Percentiles rank a stretch among this genome's conserved stretches.
Evolutionary conservation across 2,797 vertebrate genomes (phyloP).

Genomic region (Notamacropus eugenii): DNA sequence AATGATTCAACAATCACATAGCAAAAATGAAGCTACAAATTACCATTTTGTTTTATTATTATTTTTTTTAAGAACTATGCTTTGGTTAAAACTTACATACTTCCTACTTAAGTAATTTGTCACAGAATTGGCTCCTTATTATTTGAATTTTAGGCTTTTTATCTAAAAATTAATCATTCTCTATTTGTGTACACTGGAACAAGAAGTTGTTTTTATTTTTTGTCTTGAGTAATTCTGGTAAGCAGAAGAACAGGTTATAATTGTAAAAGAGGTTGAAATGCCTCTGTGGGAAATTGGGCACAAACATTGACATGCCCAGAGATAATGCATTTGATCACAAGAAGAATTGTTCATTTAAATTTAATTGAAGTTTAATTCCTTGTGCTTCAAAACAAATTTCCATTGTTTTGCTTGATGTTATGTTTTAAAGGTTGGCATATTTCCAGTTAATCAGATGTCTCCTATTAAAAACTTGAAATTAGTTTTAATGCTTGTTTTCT

Average conservation of each 20-base stretch:
- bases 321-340: conserved; percentile 56
- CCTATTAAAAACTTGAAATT: conserved; percentile 58
- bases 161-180: conserved; percentile 16
- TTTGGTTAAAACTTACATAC: conserved; percentile 14
- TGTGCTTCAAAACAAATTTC: conserved; percentile 49
- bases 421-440: conserved; percentile 54
- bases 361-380: conserved; percentile 66
- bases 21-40: background rate
- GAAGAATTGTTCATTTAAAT: conserved; percentile 57
- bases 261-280: conserved; percentile 43
- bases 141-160: conserved; percentile 37
- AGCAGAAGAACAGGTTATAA: background rate
- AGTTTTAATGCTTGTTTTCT: conserved; percentile 60
- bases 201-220: conserved; percentile 40
- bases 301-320: conserved; percentile 45
- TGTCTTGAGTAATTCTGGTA: background rate
- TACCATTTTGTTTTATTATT: background rate
- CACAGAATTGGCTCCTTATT: conserved; percentile 35
- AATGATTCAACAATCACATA: background rate
- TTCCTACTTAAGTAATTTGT: conserved; percentile 13
- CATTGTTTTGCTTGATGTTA: conserved; percentile 48
- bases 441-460: conserved; percentile 50
- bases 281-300: conserved; percentile 63
- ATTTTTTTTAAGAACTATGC: background rate
- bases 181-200: conserved; percentile 37